Base-by-base conservation (phyloP, 2,888 invertebrate genomes). In the Venustoraphidia nigricollis region DNA sequence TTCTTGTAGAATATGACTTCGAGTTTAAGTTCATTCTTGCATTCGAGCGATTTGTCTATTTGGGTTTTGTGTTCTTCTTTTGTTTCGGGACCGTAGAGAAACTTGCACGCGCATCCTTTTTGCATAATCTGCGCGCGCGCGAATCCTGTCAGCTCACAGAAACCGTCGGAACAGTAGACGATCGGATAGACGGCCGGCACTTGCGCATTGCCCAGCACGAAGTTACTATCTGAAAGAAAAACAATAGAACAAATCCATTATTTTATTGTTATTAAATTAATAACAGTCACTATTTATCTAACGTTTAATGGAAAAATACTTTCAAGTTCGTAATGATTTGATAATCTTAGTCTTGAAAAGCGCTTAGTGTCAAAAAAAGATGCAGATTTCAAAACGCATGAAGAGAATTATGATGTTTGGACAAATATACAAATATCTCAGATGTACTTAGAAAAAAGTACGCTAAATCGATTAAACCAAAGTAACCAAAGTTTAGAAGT, bases 1-100 rank as follows among this genome's bases (percentile, higher is more conserved):
- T 93, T 94, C 68, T 91, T 92, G 70, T 94, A 94, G 69, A 95
- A 91, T 60, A 89, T 84, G 53, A 95, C 85, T 70, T 95, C 94
- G 57, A 91, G 75, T 68, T 95, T 94, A 54, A 94, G 81, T 69
- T 95, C 95, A 59, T 82, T 81, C 68, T 94, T 93, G 57, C 81
- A 81, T 61, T 89, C 89, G 56, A 95, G 77, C 34, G 93, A 85
- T 57, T 84, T 80, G 68, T 93, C 91, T 63, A 95, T 92, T 69
- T 89, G 85, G 53, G 77, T 71, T 60, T 89, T 89, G 64, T 92
- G 88, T 56, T 90, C 90, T 13, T 90, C 89, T 51, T 80, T 76
- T 27, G 94, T 95, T 64, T 93, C 92, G 36, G 85, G 81, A 3
- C 95, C 95, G 65, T 91, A 89, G 14, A 92, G 80, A 69, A 93